Evolutionary conservation across 2,797 vertebrate genomes (phyloP).

Genomic region (Spinibarbus caldwelli): DNA sequence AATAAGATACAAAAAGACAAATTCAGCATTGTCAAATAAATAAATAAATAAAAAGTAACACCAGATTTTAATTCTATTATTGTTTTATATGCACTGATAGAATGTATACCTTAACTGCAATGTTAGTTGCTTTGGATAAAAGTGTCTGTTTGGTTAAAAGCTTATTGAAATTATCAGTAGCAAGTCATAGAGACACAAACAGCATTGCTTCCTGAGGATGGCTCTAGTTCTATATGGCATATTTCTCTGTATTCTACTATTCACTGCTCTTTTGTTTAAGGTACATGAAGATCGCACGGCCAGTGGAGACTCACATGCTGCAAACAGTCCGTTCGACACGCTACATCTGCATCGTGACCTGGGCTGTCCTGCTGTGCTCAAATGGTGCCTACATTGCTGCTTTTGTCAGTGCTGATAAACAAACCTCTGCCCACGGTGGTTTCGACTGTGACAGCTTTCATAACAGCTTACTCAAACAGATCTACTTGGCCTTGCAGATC

Average conservation of each 20-base stretch:
- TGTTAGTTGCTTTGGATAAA: background rate
- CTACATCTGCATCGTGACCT: constrained; percentile 65
- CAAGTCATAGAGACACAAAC: background rate
- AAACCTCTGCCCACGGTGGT: rapidly evolving
- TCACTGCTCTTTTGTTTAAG: constrained; percentile 54
- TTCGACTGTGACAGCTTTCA: constrained; percentile 60
- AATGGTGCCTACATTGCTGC: constrained; percentile 52
- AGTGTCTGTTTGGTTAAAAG: background rate
- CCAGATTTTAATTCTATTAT: too few species aligned
- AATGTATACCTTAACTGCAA: too few species aligned
- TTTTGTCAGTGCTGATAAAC: background rate
- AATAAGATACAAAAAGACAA: too few species aligned
- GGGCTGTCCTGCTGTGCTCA: constrained; percentile 60
- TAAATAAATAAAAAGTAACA: too few species aligned
- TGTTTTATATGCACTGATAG: too few species aligned
- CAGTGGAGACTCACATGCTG: constrained; percentile 57
- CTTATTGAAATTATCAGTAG: background rate
- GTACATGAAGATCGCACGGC: constrained; percentile 74
- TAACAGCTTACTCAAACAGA: background rate
- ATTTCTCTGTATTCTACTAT: background rate
- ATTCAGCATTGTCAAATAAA: too few species aligned
- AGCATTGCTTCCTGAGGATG: background rate
- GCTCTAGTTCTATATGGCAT: background rate
- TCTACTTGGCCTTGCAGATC: constrained; percentile 65
- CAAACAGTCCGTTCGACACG: constrained; percentile 61